Evolutionary conservation across 2,113 vertebrate species (phyloP), one percentile per base, ranked within the genome.

Genomic region (Mirounga angustirostris): DNA sequence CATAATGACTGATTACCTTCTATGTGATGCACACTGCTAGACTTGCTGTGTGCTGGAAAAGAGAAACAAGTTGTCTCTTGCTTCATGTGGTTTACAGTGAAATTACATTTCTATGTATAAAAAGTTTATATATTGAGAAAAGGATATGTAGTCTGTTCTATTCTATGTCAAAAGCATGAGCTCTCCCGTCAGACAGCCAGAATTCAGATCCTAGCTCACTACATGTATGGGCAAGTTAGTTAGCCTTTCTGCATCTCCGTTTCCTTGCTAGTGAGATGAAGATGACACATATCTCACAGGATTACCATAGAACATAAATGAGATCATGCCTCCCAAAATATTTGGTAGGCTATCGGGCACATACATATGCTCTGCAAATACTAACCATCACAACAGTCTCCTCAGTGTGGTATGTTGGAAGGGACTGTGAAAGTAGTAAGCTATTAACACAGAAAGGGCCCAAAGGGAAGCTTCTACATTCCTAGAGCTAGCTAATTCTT

Each of bases 291-390:
- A 40, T 28, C 6, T 10, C 9, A 43, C n/a, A 61, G 9, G 5
- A 94, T 83, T 95, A 79, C 40, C 59, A 33, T 92, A 21, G 28
- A 89, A 71, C 40, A 56, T 43, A 91, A 87, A 50, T 95, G 19
- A 92, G 46, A 79, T 58, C 28, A 50, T 69, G 4, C 30, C 13
- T 97, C 9, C 30, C 82, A 89, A 96, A 91, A 82, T 67, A 6
- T 78, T 71, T 86, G 73, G 24, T 28, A 83, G 26, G 12, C 13
- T 65, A 36, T 74, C 24, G 56, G 22, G 21, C 26, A 78, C 26
- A 40, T 74, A 50, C n/a, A 91, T 80, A 61, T 58, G 28, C 2
- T 69, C 12, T 81, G 22, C 69, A 82, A 73, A 84, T 59, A 89
- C 52, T 73, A 56, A 40, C 56, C 88, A 26, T 54, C 82, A 52